phyloP scores from a whole-genome alignment of 2,888 invertebrate genomes.

The Stomorhina lunata region DNA sequence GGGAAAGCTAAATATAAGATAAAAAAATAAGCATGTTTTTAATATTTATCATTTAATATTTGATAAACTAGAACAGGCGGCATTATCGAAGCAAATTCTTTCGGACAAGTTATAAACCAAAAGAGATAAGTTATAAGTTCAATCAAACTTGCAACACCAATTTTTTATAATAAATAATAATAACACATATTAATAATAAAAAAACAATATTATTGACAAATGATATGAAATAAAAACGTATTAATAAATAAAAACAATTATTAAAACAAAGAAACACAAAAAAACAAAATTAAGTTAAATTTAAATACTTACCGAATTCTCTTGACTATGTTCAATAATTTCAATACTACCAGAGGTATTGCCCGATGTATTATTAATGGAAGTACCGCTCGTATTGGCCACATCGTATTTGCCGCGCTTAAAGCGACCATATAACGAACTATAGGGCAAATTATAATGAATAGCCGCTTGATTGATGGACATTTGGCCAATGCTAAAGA shows the following conservation, averaged over 20 bases:
- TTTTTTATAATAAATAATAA: no score
- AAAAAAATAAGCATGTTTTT: no score
- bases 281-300: neutral
- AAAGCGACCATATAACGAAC: conserved; percentile 92
- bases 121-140: no score
- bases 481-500: conserved; percentile 91
- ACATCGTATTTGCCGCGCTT: conserved; percentile 91
- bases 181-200: no score
- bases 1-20: no score
- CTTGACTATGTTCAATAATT: conserved; percentile 80
- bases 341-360: conserved; percentile 79
- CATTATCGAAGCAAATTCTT: no score
- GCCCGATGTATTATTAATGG: conserved; percentile 77
- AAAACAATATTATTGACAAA: no score
- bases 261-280: conserved; percentile 12
- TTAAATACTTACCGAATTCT: conserved; percentile 78
- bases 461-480: conserved; percentile 96
- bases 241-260: neutral
- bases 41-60: no score
- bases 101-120: no score
- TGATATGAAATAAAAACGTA: conserved; percentile 4
- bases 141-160: no score
- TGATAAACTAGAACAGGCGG: no score
- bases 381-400: conserved; percentile 75
- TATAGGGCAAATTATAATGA: conserved; percentile 94